Base-by-base conservation (phyloP, 2,888 invertebrate species). In the Tuberolachnus salignus region DNA sequence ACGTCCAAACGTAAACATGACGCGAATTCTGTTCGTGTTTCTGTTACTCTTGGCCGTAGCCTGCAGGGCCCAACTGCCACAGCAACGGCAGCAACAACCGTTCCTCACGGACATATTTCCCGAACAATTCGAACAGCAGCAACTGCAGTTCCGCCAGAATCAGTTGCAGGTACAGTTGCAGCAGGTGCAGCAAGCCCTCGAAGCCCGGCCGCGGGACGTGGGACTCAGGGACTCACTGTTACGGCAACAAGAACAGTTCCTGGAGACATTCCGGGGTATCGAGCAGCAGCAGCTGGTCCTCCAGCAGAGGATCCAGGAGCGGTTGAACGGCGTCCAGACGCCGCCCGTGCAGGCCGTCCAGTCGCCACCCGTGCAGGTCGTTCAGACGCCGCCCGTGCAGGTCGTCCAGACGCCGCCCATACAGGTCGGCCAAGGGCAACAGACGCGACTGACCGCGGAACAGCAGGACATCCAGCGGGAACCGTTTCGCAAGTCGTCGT, bases 131-230 rank as follows among this genome's bases (percentile, higher is more conserved):
- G 81, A 84, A 71, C 84, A 84, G 75, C 84, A 84, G 81, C 83
- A 83, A 78, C 81, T 83, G 10, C 83, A 82, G 84, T 84, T 82
- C 59, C 83, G 82, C 82, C 85, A 83, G 83, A 85, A 51, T 83
- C 84, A 73, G 83, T 83, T 83, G 83, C 87, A 81, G 85, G 85
- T 81, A 84, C 86, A 82, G 84, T 84, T 83, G 63, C 83, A 84
- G 70, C 80, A 83, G 75, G 80, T 84, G 16, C 82, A 82, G 73
- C 71, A 81, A 34, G 64, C 64, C 19, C 63, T 80, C 16, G 67
- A 81, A 80, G 82, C 83, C 23, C 70, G 82, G 70, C 83, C 82
- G 63, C 83, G 81, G 46, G 81, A 81, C 34, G 80, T 67, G 10
- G 78, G 42, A 11, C 81, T 69, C 66, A 80, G 70, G 63, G 80